Base-by-base conservation (phyloP, 2,113 vertebrate genomes). In the Guaruba guarouba region DNA sequence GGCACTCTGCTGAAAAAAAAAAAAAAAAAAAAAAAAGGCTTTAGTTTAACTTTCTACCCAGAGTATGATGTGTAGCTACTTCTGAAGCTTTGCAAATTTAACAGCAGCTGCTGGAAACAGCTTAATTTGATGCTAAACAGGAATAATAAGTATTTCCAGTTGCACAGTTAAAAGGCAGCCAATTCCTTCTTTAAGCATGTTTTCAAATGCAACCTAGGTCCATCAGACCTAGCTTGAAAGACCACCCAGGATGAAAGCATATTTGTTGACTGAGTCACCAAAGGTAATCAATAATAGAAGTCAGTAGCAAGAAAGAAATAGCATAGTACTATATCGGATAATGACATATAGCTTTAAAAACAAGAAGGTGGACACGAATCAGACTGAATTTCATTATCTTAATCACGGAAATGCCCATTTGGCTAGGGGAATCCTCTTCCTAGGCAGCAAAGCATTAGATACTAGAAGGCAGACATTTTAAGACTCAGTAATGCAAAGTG, bases 81-180 rank as follows among this genome's bases (percentile, higher is more conserved):
- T 89, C 66, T 71, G 77, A 95, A 93, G 44, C 13, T 27, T 79
- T 74, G 44, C 10, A 91, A 94, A 93, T 92, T 71, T 86, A 84
- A 35, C 37, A 71, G 57, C 51, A 87, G 62, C 43, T 91, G 48
- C 62, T 91, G 86, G 48, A 86, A 90, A 76, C 57, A 62, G 87
- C 66, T 95, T 88, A 80, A 75, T 91, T 43, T 90, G 52, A 91
- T 74, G 70, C 44, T 92, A 79, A 95, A 68, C 17, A 82, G 95
- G 79, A 87, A 76, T 66, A 93, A 91, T 82, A 92, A 92, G 43
- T 3, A 48, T 84, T 68, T 41, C 41, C n/a, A 68, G 37, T 82
- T 64, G 39, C 52, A 86, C 46, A 92, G 62, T 82, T 87, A 89
- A 93, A 92, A 92, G 61, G 17, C 18, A 84, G 55, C 41, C 13